Conservation (phyloP, 2,888 invertebrate genomes). For the Sinopyrophorus schimmeli region DNA sequence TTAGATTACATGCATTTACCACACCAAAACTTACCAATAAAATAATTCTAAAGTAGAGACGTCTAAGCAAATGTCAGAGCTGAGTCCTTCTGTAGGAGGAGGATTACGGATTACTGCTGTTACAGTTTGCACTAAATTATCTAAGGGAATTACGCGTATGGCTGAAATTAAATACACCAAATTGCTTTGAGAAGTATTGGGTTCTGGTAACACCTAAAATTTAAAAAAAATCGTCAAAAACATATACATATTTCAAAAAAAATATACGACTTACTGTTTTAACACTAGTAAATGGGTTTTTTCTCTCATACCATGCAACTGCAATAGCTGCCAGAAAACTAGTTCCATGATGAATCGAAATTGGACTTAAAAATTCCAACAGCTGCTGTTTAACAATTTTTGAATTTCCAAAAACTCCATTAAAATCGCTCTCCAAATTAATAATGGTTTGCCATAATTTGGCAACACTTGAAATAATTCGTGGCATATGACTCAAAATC, state of each 20-base stretch:
- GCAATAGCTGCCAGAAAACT: constrained; percentile 82
- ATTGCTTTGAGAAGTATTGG: constrained; percentile 70
- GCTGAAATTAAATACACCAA: constrained; percentile 79
- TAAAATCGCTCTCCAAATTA: constrained; percentile 54
- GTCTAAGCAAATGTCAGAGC: constrained; percentile 67
- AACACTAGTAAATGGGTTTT: constrained; percentile 56
- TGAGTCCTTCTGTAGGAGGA: constrained; percentile 64
- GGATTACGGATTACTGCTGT: constrained; percentile 81
- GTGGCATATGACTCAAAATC: constrained; percentile 76
- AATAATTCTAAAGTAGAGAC: constrained; percentile 82
- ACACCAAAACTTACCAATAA: constrained; percentile 58
- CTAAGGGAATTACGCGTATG: constrained; percentile 81
- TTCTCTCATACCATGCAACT: constrained; percentile 81
- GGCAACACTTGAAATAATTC: constrained; percentile 78
- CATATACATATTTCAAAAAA: not conserved
- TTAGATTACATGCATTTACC: too few relatives aligned
- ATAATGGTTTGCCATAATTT: constrained; percentile 76
- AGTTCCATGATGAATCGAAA: constrained; percentile 79
- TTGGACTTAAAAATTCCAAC: constrained; percentile 80
- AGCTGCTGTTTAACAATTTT: constrained; percentile 77
- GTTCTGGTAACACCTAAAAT: constrained; percentile 63
- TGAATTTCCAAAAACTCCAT: constrained; percentile 62
- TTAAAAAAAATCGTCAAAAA: constrained; percentile 10
- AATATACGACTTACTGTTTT: constrained; percentile 51
- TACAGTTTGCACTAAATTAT: constrained; percentile 79